A percentile compares a stretch with the other conserved stretches of the same genome.
These are phyloP conservation scores for Clarias macrocephalus DNA, from an alignment of 2,113 vertebrate genomes.

Conservation along the genomic window DNA sequence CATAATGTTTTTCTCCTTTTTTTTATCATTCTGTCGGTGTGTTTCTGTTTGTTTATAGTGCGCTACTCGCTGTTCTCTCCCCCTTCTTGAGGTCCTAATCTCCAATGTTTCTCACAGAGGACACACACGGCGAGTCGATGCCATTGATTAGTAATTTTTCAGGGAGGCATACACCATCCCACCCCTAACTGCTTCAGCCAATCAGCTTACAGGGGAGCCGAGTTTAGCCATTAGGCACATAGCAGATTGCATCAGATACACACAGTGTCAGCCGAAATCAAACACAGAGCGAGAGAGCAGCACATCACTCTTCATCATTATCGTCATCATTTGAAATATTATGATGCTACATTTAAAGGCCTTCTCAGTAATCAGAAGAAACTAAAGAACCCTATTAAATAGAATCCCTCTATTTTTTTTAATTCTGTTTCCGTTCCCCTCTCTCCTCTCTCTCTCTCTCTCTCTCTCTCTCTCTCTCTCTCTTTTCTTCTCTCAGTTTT, in stretches of 20 bases:
- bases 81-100: conserved; percentile 29
- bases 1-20: not conserved
- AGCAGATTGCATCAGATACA: not conserved
- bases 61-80: not conserved
- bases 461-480: not conserved
- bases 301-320: not conserved
- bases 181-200: conserved; percentile 57
- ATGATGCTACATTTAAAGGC: not conserved
- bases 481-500: conserved; percentile 75
- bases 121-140: conserved; percentile 61
- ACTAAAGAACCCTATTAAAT: not conserved
- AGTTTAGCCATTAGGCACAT: conserved; percentile 50
- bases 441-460: conserved; percentile 2
- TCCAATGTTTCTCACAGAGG: conserved; percentile 11
- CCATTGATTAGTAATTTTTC: conserved; percentile 67
- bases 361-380: not conserved
- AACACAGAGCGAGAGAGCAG: not conserved
- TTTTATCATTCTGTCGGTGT: not conserved
- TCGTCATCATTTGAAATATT: not conserved
- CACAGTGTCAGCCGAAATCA: not conserved
- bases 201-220: conserved; percentile 56
- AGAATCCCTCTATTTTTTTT: too few species aligned
- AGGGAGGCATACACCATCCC: conserved; percentile 41
- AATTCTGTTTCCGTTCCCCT: not conserved
- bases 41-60: not conserved